Base-by-base conservation (phyloP, 2,797 vertebrate species). In the Oreortyx pictus region DNA sequence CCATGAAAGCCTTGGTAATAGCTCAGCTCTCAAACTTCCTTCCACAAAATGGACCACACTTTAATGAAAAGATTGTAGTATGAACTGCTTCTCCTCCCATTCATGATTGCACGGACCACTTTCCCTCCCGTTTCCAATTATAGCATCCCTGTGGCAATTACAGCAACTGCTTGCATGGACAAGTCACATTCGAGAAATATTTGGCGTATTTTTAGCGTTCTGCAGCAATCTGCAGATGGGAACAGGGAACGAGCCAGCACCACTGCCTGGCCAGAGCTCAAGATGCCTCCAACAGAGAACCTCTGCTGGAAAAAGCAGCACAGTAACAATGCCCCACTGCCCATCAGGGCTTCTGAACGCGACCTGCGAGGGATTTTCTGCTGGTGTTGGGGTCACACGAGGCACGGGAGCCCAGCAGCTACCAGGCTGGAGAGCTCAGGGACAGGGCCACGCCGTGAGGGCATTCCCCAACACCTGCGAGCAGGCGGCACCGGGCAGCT, bases 141-240 rank as follows among this genome's bases (percentile, higher is more conserved):
- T 41, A 82, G 54, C 73, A 61, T 49, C 91, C 79, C 87, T 5
- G 35, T 46, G 50, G 94, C 82, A 94, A 93, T 88, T 77, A 86
- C 31, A 67, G 83, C 59, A 61, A 92, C 52, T 73, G 88, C 88
- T 56, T 76, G 86, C 77, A 85, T 0, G 52, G 94, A 85, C 79
- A 73, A 84, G 76, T 6, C 90, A 92, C 77, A 85, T 89, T 87
- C 82, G 82, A 89, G 85, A 89, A 89, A 67, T 68, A 88, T 49
- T 81, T 56, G 12, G 71, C 27, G 77, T 93, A 75, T 92, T 95
- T 96, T 93, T 83, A 91, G 93, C 20, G 74, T 56, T 43, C 46
- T n/a, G 87, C 85, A 94, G 82, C 78, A 66, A 70, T 90, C 61
- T 82, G 79, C 89, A 94, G 86, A 88, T 91, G 88, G 79, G 84